Evolutionary conservation across 2,888 invertebrate species (phyloP).

Genomic region (Trissolcus japonicus): DNA sequence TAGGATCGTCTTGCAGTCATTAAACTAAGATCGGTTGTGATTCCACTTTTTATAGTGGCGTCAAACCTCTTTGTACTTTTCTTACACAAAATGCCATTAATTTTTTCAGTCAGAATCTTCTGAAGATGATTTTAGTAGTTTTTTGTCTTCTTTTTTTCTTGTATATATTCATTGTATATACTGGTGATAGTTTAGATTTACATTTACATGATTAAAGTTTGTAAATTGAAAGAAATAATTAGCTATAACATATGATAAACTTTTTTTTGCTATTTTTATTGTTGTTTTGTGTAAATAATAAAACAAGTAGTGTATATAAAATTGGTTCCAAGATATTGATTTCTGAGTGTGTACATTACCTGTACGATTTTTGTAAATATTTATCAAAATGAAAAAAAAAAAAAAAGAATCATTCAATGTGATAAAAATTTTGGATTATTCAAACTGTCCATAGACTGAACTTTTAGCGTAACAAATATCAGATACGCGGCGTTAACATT

Average conservation of each 20-base stretch:
- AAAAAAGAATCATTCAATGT: constrained; percentile 1
- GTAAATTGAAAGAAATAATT: constrained; percentile 4
- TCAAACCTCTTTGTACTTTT: too few relatives aligned
- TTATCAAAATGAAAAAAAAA: constrained; percentile 6
- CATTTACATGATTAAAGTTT: constrained; percentile 13
- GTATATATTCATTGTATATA: constrained; percentile 30
- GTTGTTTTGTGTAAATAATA: constrained; percentile 39
- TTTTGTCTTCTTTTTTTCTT: constrained; percentile 8
- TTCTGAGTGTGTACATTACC: constrained; percentile 50
- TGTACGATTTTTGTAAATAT: constrained; percentile 57
- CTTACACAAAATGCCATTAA: not conserved
- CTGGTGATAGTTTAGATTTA: constrained; percentile 3
- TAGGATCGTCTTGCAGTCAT: constrained; percentile 48
- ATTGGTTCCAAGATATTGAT: constrained; percentile 30
- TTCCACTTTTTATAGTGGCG: not conserved
- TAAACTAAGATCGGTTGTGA: not conserved
- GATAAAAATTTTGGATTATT: constrained; percentile 8
- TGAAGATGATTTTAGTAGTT: constrained; percentile 6
- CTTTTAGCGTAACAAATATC: constrained; percentile 14
- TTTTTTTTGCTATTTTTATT: constrained; percentile 9
- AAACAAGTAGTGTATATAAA: constrained; percentile 41
- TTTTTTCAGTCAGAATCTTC: not conserved
- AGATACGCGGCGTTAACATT: constrained; percentile 4
- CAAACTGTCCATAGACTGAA: constrained; percentile 32
- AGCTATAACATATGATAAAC: constrained; percentile 2